Base-by-base conservation (phyloP, 2,113 vertebrate species). In the Pelmatolapia mariae region DNA sequence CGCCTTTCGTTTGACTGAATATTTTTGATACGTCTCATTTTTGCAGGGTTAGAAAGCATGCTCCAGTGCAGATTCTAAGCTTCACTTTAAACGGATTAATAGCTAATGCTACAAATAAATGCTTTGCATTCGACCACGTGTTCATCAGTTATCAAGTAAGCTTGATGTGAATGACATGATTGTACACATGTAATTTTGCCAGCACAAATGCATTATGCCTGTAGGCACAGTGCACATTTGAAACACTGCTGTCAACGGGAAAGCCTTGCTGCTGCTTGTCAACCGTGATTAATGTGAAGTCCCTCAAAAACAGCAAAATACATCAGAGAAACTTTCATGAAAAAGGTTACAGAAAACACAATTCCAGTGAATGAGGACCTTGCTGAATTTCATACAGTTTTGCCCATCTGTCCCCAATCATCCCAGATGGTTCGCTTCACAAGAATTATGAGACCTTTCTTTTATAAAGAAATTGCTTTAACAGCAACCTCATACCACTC, bases 401-500 rank as follows among this genome's bases (percentile, higher is more conserved):
- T 84, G 47, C 73, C 88, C 86, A 91, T 91, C 89, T 87, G 82
- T 93, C 84, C 83, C 83, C 54, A 36, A 84, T 88, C 86, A 87
- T 93, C 85, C 86, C 86, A 83, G 86, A 94, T 92, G 91, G 87
- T 94, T 92, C 81, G 19, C 93, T 92, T 92, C 89, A 80, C 82
- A 89, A 92, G 90, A 94, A 91, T 93, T 91, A 93, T 92, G 93
- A 93, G 90, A 80, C 84, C 89, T 90, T 91, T 94, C 91, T 86
- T 89, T 93, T 89, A 83, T 89, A 90, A 89, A 89, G 90, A 94
- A 95, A 95, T 94, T 94, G 93, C 90, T 94, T 93, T 89, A 91
- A 92, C 89, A 92, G 94, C 85, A 87, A 90, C 82, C 92, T 92
- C 89, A 88, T 88, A 89, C 86, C 10, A 5, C 90, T 87, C 86